A percentile compares a stretch with the other conserved stretches of the same genome.
Conservation (phyloP, 2,113 vertebrate genomes). For the Rhinopomastus cyanomelas region DNA sequence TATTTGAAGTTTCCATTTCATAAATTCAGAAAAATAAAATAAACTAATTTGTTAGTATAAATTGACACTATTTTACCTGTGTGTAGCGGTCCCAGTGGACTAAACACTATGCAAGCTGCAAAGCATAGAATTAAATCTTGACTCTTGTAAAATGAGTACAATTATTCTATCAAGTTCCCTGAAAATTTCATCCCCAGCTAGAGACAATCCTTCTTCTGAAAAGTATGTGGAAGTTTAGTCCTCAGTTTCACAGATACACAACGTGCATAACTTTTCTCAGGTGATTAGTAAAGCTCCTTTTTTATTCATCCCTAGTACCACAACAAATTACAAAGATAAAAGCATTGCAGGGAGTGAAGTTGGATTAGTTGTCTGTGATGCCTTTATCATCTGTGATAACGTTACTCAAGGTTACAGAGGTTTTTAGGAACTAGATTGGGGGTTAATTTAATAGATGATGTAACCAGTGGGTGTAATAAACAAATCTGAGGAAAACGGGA, state of each 20-base stretch:
- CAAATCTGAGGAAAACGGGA: background rate
- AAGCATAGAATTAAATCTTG: slow-evolving; percentile 16
- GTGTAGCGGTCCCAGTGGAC: background rate
- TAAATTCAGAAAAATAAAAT: slow-evolving; percentile 20
- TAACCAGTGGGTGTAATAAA: slow-evolving; percentile 36
- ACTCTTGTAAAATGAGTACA: background rate
- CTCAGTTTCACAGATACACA: background rate
- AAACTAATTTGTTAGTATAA: slow-evolving; percentile 37
- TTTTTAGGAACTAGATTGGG: slow-evolving; percentile 14
- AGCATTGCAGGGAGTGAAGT: slow-evolving; percentile 15
- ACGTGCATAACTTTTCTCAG: slow-evolving; percentile 10
- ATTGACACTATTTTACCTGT: slow-evolving; percentile 22
- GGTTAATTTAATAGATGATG: slow-evolving; percentile 31
- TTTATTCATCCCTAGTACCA: slow-evolving; percentile 38
- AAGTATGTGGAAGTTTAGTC: background rate
- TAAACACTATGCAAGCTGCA: background rate
- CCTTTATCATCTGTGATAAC: slow-evolving; percentile 48
- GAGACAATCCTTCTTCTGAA: background rate
- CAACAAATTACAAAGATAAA: slow-evolving; percentile 63
- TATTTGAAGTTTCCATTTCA: slow-evolving; percentile 3
- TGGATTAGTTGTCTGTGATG: slow-evolving; percentile 50
- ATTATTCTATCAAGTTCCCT: slow-evolving; percentile 36
- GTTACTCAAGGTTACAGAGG: slow-evolving; percentile 45
- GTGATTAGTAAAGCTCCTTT: slow-evolving; percentile 36
- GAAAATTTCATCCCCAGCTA: slow-evolving; percentile 14